A percentile compares a stretch with the other conserved stretches of the same genome.
Evolutionary conservation across 2,797 vertebrate species (phyloP).

Genomic region (Huso huso): DNA sequence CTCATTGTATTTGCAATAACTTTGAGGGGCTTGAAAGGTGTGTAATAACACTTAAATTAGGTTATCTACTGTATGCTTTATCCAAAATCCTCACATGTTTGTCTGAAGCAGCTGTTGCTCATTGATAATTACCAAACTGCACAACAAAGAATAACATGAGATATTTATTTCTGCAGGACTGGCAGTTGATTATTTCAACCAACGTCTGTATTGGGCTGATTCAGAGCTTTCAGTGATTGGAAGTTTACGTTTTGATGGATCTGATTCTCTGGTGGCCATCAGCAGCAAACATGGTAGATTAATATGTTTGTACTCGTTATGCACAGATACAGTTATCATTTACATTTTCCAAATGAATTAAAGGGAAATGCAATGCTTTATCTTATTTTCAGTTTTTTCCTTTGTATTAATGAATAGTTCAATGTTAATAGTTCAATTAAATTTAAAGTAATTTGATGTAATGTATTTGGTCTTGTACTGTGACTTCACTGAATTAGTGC

Average conservation of each 20-base stretch:
- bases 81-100: too few species aligned
- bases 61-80: too few species aligned
- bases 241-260: constrained; percentile 86
- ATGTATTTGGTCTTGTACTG: constrained; percentile 5
- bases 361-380: neutral
- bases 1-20: too few species aligned
- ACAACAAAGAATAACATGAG: too few species aligned
- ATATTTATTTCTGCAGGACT: constrained; percentile 62
- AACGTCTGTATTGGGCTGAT: constrained; percentile 94
- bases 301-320: neutral
- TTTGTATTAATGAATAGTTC: neutral
- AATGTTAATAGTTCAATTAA: neutral
- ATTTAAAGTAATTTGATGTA: neutral
- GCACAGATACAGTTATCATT: neutral
- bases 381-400: too few species aligned
- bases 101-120: too few species aligned
- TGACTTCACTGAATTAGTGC: too few species aligned
- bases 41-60: too few species aligned
- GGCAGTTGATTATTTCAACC: constrained; percentile 87
- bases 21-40: too few species aligned
- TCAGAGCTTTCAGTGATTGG: constrained; percentile 89
- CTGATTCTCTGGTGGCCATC: constrained; percentile 75
- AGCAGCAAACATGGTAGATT: constrained; percentile 79
- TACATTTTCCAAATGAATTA: neutral
- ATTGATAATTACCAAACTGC: too few species aligned